Evolutionary conservation across 2,888 invertebrate species (phyloP), one percentile per base, ranked within the genome.

Genomic region (Cyclophora albipunctata): DNA sequence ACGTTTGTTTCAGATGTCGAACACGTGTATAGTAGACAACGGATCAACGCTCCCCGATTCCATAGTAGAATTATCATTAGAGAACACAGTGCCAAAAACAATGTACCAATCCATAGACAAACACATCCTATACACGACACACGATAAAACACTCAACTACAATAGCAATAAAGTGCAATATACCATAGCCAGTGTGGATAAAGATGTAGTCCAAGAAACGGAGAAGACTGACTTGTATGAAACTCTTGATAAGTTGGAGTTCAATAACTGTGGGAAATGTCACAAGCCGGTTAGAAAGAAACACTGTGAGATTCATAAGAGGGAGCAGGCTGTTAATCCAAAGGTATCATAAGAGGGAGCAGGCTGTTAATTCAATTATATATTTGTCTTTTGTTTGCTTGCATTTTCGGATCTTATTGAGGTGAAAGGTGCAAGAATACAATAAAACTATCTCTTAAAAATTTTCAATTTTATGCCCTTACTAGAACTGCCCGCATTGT

Each of bases 231-330:
- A 73, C 58, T 69, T 78, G 59, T 87, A 86, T 48, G 81, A 80
- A 2, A 68, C 73, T 0, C 50, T 83, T 40, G 82, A 80, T 41
- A 84, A 80, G 44, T 50, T 85, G 44, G 84, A 82, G 7, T 50
- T 81, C 47, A 85, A 76, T 45, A 77, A 68, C 48, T 88, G 89
- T 57, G 63, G 67, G 3, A 85, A 84, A 72, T 84, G 90, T 49
- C 81, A 90, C 59, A 91, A 91, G 69, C 84, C 89, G 3, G 93
- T 93, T 64, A 82, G 91, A 52, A 90, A 92, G 48, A 92, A 91
- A 66, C 90, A 91, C 2, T 91, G 89, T 57, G 92, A 93, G 54
- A 82, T 88, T 1, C 93, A 93, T 65, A 81, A 92, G 59, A 89
- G 90, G 56, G 91, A 91, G 1, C 92, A 92, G 67, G 82, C 67